These are phyloP conservation scores for Lasioglossum malachurum DNA, from an alignment of 2,888 invertebrate genomes.

Conservation along the genomic window DNA sequence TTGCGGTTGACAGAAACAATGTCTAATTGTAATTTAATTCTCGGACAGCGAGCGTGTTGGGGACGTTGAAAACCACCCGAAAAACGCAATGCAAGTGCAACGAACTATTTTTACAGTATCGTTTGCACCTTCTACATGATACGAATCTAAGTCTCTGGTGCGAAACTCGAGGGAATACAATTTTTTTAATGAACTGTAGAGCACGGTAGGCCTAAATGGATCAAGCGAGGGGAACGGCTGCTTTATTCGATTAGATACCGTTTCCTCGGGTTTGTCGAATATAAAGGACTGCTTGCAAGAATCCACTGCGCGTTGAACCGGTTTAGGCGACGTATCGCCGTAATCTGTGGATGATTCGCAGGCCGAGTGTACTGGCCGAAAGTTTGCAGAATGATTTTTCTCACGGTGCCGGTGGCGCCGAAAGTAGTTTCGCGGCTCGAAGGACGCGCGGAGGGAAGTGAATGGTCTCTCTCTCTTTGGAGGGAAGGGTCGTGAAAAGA, in stretches of 20 bases:
- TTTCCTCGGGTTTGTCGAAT: neutral
- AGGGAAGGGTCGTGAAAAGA: slow-evolving; percentile 16
- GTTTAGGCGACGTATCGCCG: neutral
- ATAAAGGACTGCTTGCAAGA: neutral
- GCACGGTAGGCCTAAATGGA: too few relatives aligned
- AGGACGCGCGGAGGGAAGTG: neutral
- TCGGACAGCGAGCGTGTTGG: neutral
- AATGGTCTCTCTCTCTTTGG: neutral
- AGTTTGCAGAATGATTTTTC: slow-evolving; percentile 15
- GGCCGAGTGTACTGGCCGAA: neutral
- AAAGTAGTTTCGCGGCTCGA: slow-evolving; percentile 8
- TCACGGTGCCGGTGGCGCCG: slow-evolving; percentile 26
- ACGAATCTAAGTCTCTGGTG: neutral
- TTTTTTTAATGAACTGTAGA: neutral
- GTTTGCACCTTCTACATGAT: neutral
- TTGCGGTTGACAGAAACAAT: neutral
- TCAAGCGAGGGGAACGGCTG: too few relatives aligned
- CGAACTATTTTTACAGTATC: neutral
- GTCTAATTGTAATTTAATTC: too few relatives aligned
- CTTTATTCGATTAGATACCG: too few relatives aligned
- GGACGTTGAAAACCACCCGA: neutral
- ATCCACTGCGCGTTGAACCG: neutral
- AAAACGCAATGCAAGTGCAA: neutral
- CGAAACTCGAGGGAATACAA: neutral
- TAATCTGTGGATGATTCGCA: neutral